Evolutionary conservation across 2,797 vertebrate genomes (phyloP), one percentile per base, ranked within the genome.

Genomic region (Nothura maculosa): DNA sequence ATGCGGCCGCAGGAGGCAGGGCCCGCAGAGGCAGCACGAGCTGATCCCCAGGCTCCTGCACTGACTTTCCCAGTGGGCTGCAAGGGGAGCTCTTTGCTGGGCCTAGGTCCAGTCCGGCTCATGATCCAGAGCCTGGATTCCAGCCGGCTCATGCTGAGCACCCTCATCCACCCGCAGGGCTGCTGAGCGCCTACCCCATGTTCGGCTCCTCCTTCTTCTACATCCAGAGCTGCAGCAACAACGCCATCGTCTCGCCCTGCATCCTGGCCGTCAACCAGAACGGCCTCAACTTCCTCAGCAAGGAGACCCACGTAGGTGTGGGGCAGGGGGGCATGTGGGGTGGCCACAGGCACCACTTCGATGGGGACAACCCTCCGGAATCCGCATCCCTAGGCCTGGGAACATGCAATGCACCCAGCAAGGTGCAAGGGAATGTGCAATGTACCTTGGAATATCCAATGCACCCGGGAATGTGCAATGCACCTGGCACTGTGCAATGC

Each of bases 121-220:
- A 48, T 16, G 20, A 10, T 36, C 20, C 27, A 25, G 47, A 18
- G 4, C 47, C 45, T 0, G 8, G 38, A 24, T 24, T 43, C 30
- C 36, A 72, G 28, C 1, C 4, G 58, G 24, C 17, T 15, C 50
- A 67, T 17, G 10, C 62, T 88, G 74, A 94, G 70, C 30, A 11
- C 28, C 47, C 67, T 0, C 36, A 34, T 38, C 11, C 2, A 0
- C 28, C 32, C 0, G 0, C 96, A 99, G 99, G 99, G 77, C 98
- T 99, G 89, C 98, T 99, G 93, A 99, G 99, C 4, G 99, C 99
- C 87, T 99, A 98, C 88, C 98, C 99, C 74, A 99, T 99, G 99
- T 99, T 99, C 0, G 99, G 99, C 47, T 99, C 99, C 1, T 99
- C 99, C 60, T 99, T 99, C 98, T 99, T 99, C 98, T 99, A 99